Evolutionary conservation across 1,140 invertebrate species (phyloP), one percentile per base, ranked within the genome.

Genomic region (Meloidogyne hapla): DNA sequence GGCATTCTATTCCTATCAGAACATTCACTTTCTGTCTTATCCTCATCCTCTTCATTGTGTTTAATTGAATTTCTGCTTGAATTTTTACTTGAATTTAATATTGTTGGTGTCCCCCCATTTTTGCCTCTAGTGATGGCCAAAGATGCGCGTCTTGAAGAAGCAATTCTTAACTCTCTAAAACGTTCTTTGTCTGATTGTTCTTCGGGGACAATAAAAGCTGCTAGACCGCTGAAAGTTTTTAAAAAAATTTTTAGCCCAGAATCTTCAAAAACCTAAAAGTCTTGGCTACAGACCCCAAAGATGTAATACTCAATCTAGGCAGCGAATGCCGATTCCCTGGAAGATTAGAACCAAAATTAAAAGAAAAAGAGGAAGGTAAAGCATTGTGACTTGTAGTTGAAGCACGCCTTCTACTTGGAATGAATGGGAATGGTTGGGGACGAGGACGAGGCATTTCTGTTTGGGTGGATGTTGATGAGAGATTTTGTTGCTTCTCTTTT

Each of bases 111-210:
- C 33, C 33, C 33, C 33, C 33, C 33, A 33, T 33, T 56, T 21
- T 21, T 56, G 6, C 4, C 5, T n/a, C 5, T n/a, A n/a, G 8
- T 56, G n/a, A 56, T n/a, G 4, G 48, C 48, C 6, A 56, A n/a
- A 2, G 48, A 56, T n/a, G 48, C 48, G 3, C 48, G 12, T 56
- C 48, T 56, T 56, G n/a, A 18, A 56, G 18, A n/a, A n/a, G 48
- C 48, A 1, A 56, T 56, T 56, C 48, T n/a, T 56, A 56, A n/a
- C 18, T 73, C 71, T n/a, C 71, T 10, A 8, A 64, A 61, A 26
- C 71, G 33, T 61, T 73, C 71, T 33, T 64, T 61, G 28, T 73
- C 48, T 28, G 56, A 61, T 40, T 73, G 56, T 12, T 73, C 71
- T 38, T 73, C 71, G 6, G 71, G 71, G 25, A 74, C 64, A 0